Conservation (phyloP, 2,113 vertebrate genomes). For the Trichechus manatus region DNA sequence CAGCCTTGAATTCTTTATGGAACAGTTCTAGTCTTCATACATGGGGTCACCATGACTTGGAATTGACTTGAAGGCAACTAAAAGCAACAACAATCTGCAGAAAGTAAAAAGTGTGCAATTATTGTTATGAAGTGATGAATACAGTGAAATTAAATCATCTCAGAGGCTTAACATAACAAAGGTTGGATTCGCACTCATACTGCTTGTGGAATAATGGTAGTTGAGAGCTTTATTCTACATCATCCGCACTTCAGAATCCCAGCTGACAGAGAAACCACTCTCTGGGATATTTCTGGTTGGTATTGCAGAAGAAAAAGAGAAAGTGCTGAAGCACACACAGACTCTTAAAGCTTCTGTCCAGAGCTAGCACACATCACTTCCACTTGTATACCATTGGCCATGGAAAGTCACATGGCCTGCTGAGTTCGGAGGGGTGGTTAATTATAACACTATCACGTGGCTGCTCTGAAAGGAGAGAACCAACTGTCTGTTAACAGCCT, state of each 20-base stretch:
- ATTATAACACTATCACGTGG: background rate
- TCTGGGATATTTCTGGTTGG: no score
- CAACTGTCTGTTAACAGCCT: background rate
- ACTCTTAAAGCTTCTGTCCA: background rate
- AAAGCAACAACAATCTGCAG: no score
- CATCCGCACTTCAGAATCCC: background rate
- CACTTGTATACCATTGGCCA: background rate
- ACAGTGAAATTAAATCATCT: background rate
- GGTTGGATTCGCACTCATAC: background rate
- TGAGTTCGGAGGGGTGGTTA: background rate
- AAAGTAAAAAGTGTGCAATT: background rate
- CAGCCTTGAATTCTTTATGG: no score
- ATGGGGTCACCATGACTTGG: no score
- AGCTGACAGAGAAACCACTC: background rate
- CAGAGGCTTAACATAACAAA: background rate
- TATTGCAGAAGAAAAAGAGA: background rate
- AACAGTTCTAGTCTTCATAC: no score
- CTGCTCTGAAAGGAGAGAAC: background rate
- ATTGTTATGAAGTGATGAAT: background rate
- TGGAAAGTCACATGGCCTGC: background rate
- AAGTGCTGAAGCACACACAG: background rate
- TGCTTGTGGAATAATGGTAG: background rate
- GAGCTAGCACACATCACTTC: background rate
- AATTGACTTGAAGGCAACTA: no score
- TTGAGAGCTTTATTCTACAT: background rate